Conservation (phyloP, 2,888 invertebrate genomes). For the Xylocampa areola region DNA sequence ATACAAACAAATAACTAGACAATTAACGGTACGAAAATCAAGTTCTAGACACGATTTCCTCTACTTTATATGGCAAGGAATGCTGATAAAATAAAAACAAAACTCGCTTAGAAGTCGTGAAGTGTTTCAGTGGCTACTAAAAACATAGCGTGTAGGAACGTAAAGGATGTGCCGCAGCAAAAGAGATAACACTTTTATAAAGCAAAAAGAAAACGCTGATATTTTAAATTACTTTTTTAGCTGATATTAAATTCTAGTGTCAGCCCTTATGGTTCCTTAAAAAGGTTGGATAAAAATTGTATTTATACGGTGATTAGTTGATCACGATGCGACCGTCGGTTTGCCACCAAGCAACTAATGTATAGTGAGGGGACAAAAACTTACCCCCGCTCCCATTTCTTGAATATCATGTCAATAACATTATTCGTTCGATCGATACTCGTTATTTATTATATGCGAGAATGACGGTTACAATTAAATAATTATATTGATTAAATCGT, state of each 20-base stretch:
- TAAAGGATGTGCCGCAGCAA: constrained; percentile 21
- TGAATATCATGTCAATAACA: constrained; percentile 17
- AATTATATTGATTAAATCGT: constrained; percentile 5
- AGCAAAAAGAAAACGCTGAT: constrained; percentile 16
- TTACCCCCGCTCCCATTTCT: constrained; percentile 5
- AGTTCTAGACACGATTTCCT: no score
- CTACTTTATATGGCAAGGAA: constrained; percentile 1
- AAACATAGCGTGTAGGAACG: constrained; percentile 26
- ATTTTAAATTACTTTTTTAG: constrained; percentile 25
- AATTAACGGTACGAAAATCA: constrained; percentile 24
- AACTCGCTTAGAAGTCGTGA: not conserved
- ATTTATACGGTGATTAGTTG: constrained; percentile 19
- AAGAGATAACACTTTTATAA: constrained; percentile 24
- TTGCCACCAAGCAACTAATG: constrained; percentile 39
- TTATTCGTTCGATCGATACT: constrained; percentile 8
- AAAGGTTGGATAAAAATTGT: constrained; percentile 52
- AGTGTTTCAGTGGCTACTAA: constrained; percentile 24
- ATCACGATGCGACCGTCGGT: constrained; percentile 29
- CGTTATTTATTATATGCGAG: constrained; percentile 13
- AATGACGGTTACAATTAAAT: not conserved
- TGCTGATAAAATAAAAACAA: constrained; percentile 12
- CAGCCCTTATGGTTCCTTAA: constrained; percentile 44
- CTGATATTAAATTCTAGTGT: constrained; percentile 41
- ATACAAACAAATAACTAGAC: constrained; percentile 39
- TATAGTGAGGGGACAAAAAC: constrained; percentile 44